Base-by-base conservation (phyloP, 2,888 invertebrate genomes). In the Tinea trinotella region DNA sequence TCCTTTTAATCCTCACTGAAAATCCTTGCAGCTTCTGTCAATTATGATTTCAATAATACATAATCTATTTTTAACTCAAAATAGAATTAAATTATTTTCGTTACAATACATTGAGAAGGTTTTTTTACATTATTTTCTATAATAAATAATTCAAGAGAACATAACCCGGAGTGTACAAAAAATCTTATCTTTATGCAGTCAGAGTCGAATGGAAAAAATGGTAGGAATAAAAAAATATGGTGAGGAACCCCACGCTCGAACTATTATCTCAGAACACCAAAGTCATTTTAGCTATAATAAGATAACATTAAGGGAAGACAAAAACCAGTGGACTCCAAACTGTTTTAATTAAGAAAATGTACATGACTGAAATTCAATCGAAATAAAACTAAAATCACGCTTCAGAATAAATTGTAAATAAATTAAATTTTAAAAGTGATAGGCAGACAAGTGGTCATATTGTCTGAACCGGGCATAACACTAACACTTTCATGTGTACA, bases 221-320 rank as follows among this genome's bases (percentile, higher is more conserved):
- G 64, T 74, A 2, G 24, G 5, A 13, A 22, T 24, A 50, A 24
- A 50, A 50, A 50, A 50, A 12, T 22, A 22, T 24, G 50, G 22
- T 50, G 50, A 50, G 66, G 74, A 74, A 71, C 77, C 75, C 76
- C 67, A 67, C 71, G 62, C 66, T 64, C 66, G 71, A 59, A 67
- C 79, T 79, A 83, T 84, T 85, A 85, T 85, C 83, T 85, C 66
- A 68, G 76, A 82, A 84, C 85, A 85, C 82, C 84, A 70, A 84
- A 85, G 81, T 85, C 84, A 85, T 85, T 85, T 85, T 85, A 85
- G 80, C 80, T 76, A 77, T 85, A 85, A 85, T 85, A 85, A 85
- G 85, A 85, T 85, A 84, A 85, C 81, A 82, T 84, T 85, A 84
- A 79, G 75, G 75, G 72, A 76, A 73, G 74, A 66, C 62, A 61